Evolutionary conservation across 2,888 invertebrate genomes (phyloP).

Genomic region (Xestoiulus laeticollis): DNA sequence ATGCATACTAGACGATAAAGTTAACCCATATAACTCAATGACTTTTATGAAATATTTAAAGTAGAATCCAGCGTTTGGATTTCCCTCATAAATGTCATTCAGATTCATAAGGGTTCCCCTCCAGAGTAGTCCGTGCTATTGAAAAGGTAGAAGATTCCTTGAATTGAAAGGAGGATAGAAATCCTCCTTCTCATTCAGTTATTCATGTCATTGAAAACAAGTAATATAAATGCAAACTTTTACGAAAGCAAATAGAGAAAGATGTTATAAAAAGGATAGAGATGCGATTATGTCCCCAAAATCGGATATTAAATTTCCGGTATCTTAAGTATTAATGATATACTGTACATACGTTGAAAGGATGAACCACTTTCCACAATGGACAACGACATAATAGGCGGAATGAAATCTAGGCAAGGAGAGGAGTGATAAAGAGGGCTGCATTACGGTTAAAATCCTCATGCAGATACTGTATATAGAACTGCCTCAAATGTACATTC

Average conservation of each 20-base stretch:
- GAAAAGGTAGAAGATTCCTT: slow-evolving; percentile 3
- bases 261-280: slow-evolving; percentile 5
- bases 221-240: slow-evolving; percentile 37
- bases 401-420: slow-evolving; percentile 25
- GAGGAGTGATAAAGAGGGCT: background rate
- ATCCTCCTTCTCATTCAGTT: slow-evolving; percentile 25
- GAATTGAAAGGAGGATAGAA: slow-evolving; percentile 6
- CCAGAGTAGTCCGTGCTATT: background rate
- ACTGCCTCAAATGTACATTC: background rate
- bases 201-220: slow-evolving; percentile 15
- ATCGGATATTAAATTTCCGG: slow-evolving; percentile 47
- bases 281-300: slow-evolving; percentile 15
- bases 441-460: background rate
- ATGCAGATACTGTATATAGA: background rate
- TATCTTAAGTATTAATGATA: slow-evolving; percentile 44
- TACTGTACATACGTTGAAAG: background rate
- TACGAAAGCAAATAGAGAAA: slow-evolving; percentile 8
- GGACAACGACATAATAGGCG: slow-evolving; percentile 31
- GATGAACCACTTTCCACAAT: slow-evolving; percentile 12
- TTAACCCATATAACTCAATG: background rate
- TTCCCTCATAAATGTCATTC: slow-evolving; percentile 12
- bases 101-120: background rate
- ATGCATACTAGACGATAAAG: background rate
- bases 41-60: slow-evolving; percentile 37
- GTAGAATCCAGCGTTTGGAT: background rate